Conservation (phyloP, 2,888 invertebrate species). For the Ochropleura plecta region DNA sequence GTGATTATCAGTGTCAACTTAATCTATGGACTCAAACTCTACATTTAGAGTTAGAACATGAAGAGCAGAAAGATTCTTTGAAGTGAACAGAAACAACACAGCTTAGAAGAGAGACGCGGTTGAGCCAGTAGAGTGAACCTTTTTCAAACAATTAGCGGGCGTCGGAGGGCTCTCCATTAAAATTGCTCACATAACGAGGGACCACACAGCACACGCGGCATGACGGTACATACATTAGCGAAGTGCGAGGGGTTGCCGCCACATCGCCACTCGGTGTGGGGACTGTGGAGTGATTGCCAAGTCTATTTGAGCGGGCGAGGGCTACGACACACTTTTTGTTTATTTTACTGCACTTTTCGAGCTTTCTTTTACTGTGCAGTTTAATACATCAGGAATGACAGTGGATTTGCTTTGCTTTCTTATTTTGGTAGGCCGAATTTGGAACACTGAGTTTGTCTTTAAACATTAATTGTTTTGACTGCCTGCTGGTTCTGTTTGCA, state of each 20-base stretch:
- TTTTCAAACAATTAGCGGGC: slow-evolving; percentile 83
- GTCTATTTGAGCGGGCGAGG: slow-evolving; percentile 66
- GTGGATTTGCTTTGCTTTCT: slow-evolving; percentile 18
- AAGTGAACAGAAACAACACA: slow-evolving; percentile 38
- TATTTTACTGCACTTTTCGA: slow-evolving; percentile 53
- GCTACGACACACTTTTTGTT: slow-evolving; percentile 57
- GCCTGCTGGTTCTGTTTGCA: background rate
- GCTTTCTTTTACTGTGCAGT: slow-evolving; percentile 42
- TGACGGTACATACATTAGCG: slow-evolving; percentile 84
- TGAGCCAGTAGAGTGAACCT: slow-evolving; percentile 71
- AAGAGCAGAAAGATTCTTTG: slow-evolving; percentile 23
- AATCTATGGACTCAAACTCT: background rate
- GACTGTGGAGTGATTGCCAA: slow-evolving; percentile 71
- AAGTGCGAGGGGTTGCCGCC: slow-evolving; percentile 74
- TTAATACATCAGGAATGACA: slow-evolving; percentile 46
- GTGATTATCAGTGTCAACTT: background rate
- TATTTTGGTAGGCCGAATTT: slow-evolving; percentile 2
- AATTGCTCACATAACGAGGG: slow-evolving; percentile 82
- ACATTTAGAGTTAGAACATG: slow-evolving; percentile 17
- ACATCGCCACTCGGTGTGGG: slow-evolving; percentile 71
- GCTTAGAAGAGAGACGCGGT: slow-evolving; percentile 44
- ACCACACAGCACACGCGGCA: slow-evolving; percentile 78
- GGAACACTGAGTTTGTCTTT: slow-evolving; percentile 11
- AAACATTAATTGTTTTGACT: background rate
- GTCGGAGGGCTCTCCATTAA: slow-evolving; percentile 80